Percentiles rank a stretch among this genome's conserved stretches.
Conservation (phyloP, 2,888 invertebrate species). For the Polydrusus tereticollis region DNA sequence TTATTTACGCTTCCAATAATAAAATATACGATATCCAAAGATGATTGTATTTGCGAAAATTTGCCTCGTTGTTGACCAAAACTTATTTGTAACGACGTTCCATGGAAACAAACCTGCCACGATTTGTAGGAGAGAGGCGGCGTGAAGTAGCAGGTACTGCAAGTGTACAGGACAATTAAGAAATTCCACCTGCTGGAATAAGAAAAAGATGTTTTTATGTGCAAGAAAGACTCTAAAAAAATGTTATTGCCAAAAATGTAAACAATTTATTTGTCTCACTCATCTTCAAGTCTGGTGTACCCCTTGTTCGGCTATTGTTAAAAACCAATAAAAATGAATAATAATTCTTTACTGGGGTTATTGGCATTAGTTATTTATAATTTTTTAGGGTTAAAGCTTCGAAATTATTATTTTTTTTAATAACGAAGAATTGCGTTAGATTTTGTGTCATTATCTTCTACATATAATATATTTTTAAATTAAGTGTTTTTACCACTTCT, state of each 20-base stretch:
- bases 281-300: background rate
- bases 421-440: too few species aligned
- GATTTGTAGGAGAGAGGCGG: background rate
- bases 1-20: slow-evolving; percentile 40
- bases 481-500: too few species aligned
- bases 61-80: slow-evolving; percentile 8
- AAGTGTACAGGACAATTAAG: slow-evolving; percentile 2
- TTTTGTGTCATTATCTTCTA: too few species aligned
- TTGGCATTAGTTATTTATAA: background rate
- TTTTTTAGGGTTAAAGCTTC: background rate
- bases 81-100: slow-evolving; percentile 3
- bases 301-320: background rate
- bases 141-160: slow-evolving; percentile 12
- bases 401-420: too few species aligned
- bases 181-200: slow-evolving; percentile 10
- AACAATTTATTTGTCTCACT: background rate
- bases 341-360: background rate
- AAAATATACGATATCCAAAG: slow-evolving; percentile 18
- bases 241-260: slow-evolving; percentile 14
- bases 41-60: slow-evolving; percentile 7
- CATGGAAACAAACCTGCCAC: slow-evolving; percentile 3
- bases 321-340: background rate
- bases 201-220: slow-evolving; percentile 24
- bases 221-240: slow-evolving; percentile 33
- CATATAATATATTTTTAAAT: too few species aligned